Percentiles rank a stretch among this genome's conserved stretches.
Conservation (phyloP, 2,888 invertebrate genomes). For the Dryocosmus kuriphilus region DNA sequence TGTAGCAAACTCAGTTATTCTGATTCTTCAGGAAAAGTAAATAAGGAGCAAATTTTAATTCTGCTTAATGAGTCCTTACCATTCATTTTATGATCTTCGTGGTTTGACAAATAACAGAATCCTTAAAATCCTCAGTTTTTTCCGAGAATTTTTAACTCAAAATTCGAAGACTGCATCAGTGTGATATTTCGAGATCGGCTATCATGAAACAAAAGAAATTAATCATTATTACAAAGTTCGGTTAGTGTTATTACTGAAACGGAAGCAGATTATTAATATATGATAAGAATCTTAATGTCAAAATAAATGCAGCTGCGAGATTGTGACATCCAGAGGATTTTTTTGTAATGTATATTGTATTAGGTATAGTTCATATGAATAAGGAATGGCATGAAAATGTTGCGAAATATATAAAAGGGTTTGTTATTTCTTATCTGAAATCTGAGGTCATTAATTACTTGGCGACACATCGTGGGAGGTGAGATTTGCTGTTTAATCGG, state of each 20-base stretch:
- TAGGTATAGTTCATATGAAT: background rate
- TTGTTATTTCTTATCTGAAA: conserved; percentile 16
- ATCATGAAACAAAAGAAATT: background rate
- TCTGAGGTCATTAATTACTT: conserved; percentile 43
- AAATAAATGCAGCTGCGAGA: background rate
- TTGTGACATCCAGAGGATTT: background rate
- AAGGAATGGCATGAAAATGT: background rate
- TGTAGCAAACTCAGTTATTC: no score
- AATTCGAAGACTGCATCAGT: background rate
- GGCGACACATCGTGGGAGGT: conserved; percentile 36
- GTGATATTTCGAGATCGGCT: background rate
- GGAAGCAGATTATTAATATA: background rate
- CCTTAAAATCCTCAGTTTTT: background rate
- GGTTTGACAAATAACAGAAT: background rate
- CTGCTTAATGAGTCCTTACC: background rate
- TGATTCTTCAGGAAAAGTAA: no score
- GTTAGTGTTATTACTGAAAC: background rate
- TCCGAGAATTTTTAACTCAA: no score
- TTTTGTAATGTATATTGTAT: background rate
- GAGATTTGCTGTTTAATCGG: conserved; percentile 42
- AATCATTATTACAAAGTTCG: background rate
- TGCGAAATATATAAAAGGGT: conserved; percentile 12
- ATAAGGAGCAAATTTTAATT: no score
- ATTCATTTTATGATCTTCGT: background rate
- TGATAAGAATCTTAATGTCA: background rate